Evolutionary conservation across 2,888 invertebrate species (phyloP).

Genomic region (Patella depressa): DNA sequence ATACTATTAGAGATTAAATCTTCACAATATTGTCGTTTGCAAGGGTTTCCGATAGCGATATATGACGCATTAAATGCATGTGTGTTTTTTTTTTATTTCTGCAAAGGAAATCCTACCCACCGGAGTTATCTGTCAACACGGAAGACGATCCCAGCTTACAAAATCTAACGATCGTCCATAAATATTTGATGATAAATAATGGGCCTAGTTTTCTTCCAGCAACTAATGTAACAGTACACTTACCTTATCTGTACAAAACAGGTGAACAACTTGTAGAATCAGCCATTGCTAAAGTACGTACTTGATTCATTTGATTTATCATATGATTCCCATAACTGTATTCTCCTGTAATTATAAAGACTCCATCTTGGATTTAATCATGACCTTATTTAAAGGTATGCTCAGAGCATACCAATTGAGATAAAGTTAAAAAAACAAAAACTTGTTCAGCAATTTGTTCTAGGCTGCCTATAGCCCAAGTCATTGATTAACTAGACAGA

Average conservation of each 20-base stretch:
- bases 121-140: background rate
- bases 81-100: too few species aligned
- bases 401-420: too few species aligned
- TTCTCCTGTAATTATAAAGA: background rate
- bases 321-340: background rate
- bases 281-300: constrained; percentile 27
- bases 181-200: constrained; percentile 27
- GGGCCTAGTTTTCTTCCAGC: constrained; percentile 35
- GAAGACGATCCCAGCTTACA: constrained; percentile 1
- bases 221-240: constrained; percentile 23
- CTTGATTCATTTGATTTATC: background rate
- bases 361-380: too few species aligned
- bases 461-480: too few species aligned
- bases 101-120: constrained; percentile 6
- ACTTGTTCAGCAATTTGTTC: too few species aligned
- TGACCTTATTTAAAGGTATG: too few species aligned
- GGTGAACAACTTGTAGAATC: constrained; percentile 15
- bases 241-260: constrained; percentile 22
- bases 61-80: too few species aligned
- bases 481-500: too few species aligned
- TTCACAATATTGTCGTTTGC: too few species aligned
- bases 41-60: too few species aligned
- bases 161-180: constrained; percentile 25
- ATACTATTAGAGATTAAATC: too few species aligned
- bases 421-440: too few species aligned